Evolutionary conservation across 37 sponge, comb jelly and placozoan species (phyloP).

Genomic region (Halichondria panicea): DNA sequence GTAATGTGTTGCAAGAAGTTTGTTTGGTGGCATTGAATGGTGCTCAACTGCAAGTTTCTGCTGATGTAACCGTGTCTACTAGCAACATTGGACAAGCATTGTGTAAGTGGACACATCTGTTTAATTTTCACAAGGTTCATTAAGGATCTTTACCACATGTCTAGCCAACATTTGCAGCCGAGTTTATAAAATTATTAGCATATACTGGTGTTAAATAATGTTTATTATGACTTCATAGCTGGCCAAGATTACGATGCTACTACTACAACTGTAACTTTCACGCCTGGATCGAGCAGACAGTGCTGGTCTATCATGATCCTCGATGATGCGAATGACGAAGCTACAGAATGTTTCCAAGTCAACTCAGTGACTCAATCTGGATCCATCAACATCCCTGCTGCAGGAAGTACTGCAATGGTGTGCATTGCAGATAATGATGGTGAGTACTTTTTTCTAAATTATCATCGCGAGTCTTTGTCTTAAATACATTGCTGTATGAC

Average conservation of each 20-base stretch:
- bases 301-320: not conserved
- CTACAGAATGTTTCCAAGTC: not conserved
- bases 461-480: not conserved
- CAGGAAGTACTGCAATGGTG: not conserved
- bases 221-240: not conserved
- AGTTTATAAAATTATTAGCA: not conserved
- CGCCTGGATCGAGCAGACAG: not conserved
- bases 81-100: too few relatives aligned
- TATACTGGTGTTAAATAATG: not conserved
- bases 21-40: too few relatives aligned
- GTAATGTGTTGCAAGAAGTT: too few relatives aligned
- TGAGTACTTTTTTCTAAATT: not conserved
- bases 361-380: not conserved
- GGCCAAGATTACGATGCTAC: conserved; percentile 2
- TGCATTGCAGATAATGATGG: conserved; percentile 9
- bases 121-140: too few relatives aligned
- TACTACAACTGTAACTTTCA: not conserved
- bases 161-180: too few relatives aligned
- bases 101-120: too few relatives aligned
- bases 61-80: too few relatives aligned
- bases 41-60: too few relatives aligned
- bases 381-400: too few relatives aligned
- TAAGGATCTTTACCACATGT: too few relatives aligned
- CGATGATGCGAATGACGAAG: not conserved
- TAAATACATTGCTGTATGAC: not conserved